A percentile compares a stretch with the other conserved stretches of the same genome.
Conservation (phyloP, 2,113 vertebrate genomes). For the Callipepla californica region DNA sequence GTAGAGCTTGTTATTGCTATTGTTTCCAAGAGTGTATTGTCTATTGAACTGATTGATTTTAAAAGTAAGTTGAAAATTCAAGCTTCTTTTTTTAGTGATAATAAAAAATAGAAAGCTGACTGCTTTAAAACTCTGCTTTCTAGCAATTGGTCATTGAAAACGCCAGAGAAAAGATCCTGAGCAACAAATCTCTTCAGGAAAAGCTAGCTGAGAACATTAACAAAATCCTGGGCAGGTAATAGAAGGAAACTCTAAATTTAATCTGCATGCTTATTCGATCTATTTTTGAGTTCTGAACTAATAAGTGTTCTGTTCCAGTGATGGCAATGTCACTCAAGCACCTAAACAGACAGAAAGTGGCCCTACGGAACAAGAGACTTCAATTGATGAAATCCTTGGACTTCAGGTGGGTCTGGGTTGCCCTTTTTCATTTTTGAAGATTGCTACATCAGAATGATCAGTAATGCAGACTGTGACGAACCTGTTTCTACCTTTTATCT, state of each 20-base stretch:
- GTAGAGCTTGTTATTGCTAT: background rate
- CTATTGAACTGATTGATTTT: background rate
- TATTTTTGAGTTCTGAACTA: conserved; percentile 32
- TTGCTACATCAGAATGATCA: background rate
- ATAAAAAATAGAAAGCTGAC: conserved; percentile 11
- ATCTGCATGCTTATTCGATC: background rate
- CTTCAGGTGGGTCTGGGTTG: conserved; percentile 85
- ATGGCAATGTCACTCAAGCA: conserved; percentile 82
- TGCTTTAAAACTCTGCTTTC: conserved; percentile 64
- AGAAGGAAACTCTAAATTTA: background rate
- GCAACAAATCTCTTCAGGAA: conserved; percentile 93
- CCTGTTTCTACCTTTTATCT: background rate
- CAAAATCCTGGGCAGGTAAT: conserved; percentile 94
- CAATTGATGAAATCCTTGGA: conserved; percentile 96
- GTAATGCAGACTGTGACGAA: background rate
- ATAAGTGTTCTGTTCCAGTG: conserved; percentile 77
- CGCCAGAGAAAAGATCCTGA: conserved; percentile 96
- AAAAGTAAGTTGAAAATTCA: background rate
- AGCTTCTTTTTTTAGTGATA: background rate
- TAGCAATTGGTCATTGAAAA: conserved; percentile 99
- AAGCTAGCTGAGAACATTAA: conserved; percentile 99
- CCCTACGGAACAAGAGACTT: conserved; percentile 88
- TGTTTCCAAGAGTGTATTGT: background rate
- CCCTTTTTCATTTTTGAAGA: background rate
- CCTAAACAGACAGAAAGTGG: conserved; percentile 84